phyloP scores from a whole-genome alignment of 1,140 invertebrate genomes.

The Atta cephalotes region DNA sequence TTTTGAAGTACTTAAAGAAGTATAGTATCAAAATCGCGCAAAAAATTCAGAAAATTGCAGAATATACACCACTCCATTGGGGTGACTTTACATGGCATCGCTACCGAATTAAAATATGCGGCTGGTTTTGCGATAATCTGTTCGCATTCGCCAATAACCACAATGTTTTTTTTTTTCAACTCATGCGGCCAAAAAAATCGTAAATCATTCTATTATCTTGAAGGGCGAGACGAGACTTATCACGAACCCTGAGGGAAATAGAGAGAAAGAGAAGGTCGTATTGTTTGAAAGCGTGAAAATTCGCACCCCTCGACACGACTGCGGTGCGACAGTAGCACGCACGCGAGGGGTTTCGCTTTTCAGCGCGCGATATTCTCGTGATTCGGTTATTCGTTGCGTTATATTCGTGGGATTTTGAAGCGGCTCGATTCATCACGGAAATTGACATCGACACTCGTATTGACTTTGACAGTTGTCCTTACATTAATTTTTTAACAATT shows the following conservation, averaged over 20 bases:
- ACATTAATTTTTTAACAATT: background rate
- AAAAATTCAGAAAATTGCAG: background rate
- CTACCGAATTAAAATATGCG: conserved; percentile 9
- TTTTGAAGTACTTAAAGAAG: too few relatives aligned
- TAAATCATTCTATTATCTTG: conserved; percentile 49
- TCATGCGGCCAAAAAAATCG: conserved; percentile 24
- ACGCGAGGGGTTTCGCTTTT: conserved; percentile 43
- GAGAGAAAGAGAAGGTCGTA: background rate
- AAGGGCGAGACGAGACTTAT: conserved; percentile 40
- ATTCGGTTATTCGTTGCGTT: conserved; percentile 37
- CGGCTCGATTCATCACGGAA: conserved; percentile 18
- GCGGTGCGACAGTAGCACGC: conserved; percentile 26
- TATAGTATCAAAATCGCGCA: background rate
- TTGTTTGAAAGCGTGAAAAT: conserved; percentile 69
- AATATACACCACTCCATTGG: background rate
- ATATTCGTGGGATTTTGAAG: conserved; percentile 18
- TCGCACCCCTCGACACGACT: conserved; percentile 47
- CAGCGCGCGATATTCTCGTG: conserved; percentile 49
- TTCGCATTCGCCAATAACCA: background rate
- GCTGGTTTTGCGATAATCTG: conserved; percentile 13
- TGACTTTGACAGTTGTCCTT: background rate
- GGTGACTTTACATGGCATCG: background rate
- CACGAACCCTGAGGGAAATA: background rate
- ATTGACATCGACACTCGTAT: conserved; percentile 29
- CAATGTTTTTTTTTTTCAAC: conserved; percentile 26